Conservation (phyloP, 2,888 invertebrate genomes). For the Mythimna pallens region DNA sequence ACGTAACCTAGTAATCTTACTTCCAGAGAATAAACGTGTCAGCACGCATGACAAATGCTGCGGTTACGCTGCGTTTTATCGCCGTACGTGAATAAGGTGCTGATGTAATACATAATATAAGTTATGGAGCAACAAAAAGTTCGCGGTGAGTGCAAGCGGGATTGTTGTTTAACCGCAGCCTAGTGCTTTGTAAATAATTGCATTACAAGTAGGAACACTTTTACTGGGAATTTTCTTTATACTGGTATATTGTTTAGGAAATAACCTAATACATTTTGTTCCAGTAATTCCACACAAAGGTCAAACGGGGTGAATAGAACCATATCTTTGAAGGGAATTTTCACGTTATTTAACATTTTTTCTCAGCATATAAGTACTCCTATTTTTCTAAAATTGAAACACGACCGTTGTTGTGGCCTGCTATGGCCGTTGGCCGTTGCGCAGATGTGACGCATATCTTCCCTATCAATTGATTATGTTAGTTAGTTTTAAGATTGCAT, state of each 20-base stretch:
- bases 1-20: not conserved
- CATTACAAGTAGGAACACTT: constrained; percentile 1
- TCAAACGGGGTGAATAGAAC: no score
- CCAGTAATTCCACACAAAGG: no score
- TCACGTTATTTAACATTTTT: no score
- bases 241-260: not conserved
- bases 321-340: no score
- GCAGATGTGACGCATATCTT: no score
- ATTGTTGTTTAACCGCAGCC: constrained; percentile 46
- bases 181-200: constrained; percentile 30
- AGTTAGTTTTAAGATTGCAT: no score
- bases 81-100: constrained; percentile 65
- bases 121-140: constrained; percentile 56
- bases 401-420: no score
- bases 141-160: constrained; percentile 47
- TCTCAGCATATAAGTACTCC: no score
- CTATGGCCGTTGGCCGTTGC: no score
- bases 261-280: not conserved
- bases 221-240: not conserved
- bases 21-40: constrained; percentile 8
- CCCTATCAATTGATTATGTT: no score
- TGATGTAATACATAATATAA: constrained; percentile 63
- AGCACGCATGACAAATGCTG: constrained; percentile 42
- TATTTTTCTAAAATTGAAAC: no score
- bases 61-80: constrained; percentile 52